Base-by-base conservation (phyloP, 2,113 vertebrate species). In the Urocolius indicus region DNA sequence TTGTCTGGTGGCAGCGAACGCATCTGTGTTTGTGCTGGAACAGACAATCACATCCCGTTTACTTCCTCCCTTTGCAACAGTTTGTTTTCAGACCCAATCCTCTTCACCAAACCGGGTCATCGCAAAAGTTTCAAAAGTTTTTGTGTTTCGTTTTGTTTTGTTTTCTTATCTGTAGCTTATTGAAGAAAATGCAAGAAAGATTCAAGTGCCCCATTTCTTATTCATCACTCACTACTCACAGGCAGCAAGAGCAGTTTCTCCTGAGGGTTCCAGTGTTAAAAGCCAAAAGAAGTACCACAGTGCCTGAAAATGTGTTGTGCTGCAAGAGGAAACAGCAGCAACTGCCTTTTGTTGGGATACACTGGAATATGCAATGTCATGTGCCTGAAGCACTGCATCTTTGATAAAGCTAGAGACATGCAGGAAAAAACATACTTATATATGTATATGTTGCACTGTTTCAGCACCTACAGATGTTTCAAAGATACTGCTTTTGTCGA, bases 1-100 rank as follows among this genome's bases (percentile, higher is more conserved):
- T 96, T 81, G 59, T 48, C 90, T 85, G 82, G 87, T 90, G 90
- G 75, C 93, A 91, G 90, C 87, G 94, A 83, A 85, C 0, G 0
- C 89, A 87, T 94, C 59, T 71, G 46, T 51, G 51, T 87, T 91
- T 93, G 87, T 9, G 0, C 63, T 74, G 72, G 36, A 87, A 59
- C 57, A 78, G 71, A 83, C 63, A 85, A 63, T 77, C 55, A 43
- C 38, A 48, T 75, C 59, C 72, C 77, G 26, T 67, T 83, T 62
- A 78, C 59, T 95, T 87, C 78, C 66, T 75, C 49, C 36, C 67
- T 77, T 80, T 80, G 63, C 59, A 84, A 71, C 17, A 45, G 20
- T 83, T 83, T 71, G 32, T 88, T 83, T 89, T 85, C 48, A 94
- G 59, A 68, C 16, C 3, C 0, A 5, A 66, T 23, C 36, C 61